phyloP scores from a whole-genome alignment of 2,113 vertebrate species.

The Microcebus lehilahytsara region DNA sequence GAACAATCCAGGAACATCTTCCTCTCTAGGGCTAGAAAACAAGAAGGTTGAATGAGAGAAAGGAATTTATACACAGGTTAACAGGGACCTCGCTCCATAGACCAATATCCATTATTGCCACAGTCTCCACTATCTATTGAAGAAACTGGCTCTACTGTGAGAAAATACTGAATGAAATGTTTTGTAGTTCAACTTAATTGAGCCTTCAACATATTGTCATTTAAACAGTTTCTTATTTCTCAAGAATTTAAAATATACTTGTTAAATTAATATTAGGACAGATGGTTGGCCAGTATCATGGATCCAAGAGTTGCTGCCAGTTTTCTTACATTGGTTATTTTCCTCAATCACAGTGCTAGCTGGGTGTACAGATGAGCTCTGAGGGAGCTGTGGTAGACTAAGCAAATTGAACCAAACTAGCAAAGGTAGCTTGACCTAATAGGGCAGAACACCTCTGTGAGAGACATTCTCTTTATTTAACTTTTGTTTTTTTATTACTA shows the following conservation, averaged over 20 bases:
- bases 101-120: neutral
- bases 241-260: neutral
- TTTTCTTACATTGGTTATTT: neutral
- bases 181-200: neutral
- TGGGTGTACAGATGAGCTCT: neutral
- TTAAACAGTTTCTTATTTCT: constrained; percentile 6
- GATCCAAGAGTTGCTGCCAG: neutral
- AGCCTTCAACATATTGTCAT: neutral
- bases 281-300: neutral
- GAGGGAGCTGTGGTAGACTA: too few species aligned
- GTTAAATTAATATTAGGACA: neutral
- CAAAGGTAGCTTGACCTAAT: neutral
- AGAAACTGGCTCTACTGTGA: neutral
- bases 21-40: neutral
- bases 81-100: neutral
- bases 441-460: neutral
- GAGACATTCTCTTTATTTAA: neutral
- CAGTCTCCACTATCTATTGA: neutral
- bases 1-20: neutral
- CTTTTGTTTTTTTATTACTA: neutral
- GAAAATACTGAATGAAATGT: neutral
- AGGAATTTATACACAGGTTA: neutral
- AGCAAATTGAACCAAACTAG: neutral
- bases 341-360: neutral
- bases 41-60: neutral